A percentile compares a stretch with the other conserved stretches of the same genome.
Evolutionary conservation across 2,113 vertebrate species (phyloP).

Genomic region (Oreochromis niloticus): DNA sequence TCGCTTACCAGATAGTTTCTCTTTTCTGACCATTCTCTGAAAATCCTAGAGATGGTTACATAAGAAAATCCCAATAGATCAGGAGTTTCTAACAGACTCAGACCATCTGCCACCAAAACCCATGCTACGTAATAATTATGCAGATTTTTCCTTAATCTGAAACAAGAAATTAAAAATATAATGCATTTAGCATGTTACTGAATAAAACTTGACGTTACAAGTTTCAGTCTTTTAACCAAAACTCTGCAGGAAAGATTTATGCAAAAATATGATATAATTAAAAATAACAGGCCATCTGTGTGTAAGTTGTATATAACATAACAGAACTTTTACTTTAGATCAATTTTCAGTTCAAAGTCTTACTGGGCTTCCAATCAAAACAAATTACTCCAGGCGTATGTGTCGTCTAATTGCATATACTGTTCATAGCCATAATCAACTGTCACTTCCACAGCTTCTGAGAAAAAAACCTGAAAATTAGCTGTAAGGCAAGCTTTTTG

Average conservation of each 20-base stretch:
- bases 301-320: not conserved
- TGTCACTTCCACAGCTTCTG: not conserved
- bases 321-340: not conserved
- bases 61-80: not conserved
- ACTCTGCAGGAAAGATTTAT: not conserved
- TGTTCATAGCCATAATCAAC: not conserved
- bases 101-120: not conserved
- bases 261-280: not conserved
- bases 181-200: not conserved
- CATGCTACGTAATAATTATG: not conserved
- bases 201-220: not conserved
- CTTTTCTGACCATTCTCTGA: not conserved
- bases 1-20: fast-evolving
- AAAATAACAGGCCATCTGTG: not conserved
- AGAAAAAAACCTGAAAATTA: not conserved
- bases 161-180: not conserved
- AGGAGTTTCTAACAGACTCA: not conserved
- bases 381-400: not conserved
- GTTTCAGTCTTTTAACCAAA: not conserved
- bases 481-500: not conserved
- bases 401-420: not conserved
- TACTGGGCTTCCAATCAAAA: not conserved
- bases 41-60: not conserved
- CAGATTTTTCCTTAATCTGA: not conserved
- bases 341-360: not conserved